A percentile compares a stretch with the other conserved stretches of the same genome.
These are phyloP conservation scores for Leucophenga montana DNA, from an alignment of 2,888 invertebrate genomes.

Conservation along the genomic window DNA sequence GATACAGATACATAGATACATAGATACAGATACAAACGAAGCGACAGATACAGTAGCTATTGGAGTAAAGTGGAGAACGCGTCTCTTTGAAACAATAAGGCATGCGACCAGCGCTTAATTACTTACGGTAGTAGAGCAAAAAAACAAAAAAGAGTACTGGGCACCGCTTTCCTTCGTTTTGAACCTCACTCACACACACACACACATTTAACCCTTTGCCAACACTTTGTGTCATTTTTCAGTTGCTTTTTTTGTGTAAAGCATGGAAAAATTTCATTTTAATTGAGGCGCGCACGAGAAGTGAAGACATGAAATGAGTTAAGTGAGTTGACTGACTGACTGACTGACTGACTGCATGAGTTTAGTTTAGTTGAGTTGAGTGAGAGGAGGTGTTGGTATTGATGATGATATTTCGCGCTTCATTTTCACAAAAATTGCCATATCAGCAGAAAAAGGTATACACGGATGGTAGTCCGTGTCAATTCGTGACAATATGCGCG, in stretches of 20 bases:
- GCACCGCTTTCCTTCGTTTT: not conserved
- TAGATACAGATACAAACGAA: too few relatives aligned
- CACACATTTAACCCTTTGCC: conserved; percentile 5
- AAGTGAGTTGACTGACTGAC: not conserved
- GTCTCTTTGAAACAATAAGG: conserved; percentile 11
- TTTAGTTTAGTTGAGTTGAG: not conserved
- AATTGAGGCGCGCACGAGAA: conserved; percentile 26
- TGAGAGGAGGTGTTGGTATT: conserved; percentile 4
- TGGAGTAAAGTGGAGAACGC: too few relatives aligned
- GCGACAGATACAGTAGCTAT: too few relatives aligned
- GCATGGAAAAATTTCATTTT: conserved; percentile 35
- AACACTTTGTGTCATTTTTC: not conserved
- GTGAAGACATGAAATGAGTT: conserved; percentile 16
- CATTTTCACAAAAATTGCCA: conserved; percentile 3
- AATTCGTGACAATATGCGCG: not conserved
- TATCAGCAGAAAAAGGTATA: not conserved
- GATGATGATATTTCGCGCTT: conserved; percentile 20
- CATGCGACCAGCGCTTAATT: conserved; percentile 49
- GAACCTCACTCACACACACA: too few relatives aligned
- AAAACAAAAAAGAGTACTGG: conserved; percentile 10
- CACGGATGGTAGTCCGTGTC: too few relatives aligned
- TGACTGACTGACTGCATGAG: not conserved
- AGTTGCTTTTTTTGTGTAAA: conserved; percentile 28
- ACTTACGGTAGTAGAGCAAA: conserved; percentile 51
- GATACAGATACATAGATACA: too few relatives aligned